Base-by-base conservation (phyloP, 2,113 vertebrate genomes). In the Oxyura jamaicensis region DNA sequence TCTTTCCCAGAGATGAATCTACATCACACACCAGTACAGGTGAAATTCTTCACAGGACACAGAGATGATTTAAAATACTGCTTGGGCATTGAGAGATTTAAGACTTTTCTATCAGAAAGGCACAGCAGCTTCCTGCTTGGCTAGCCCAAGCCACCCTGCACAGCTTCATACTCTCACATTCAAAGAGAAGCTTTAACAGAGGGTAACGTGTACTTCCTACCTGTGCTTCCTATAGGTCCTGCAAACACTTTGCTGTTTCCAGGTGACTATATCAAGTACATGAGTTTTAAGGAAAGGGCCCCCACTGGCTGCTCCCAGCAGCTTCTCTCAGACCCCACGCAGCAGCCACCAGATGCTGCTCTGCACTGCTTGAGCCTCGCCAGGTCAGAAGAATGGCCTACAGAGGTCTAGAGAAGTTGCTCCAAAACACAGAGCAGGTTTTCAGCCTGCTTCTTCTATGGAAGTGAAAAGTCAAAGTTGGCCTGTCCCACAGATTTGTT, bases 371-470 rank as follows among this genome's bases (percentile, higher is more conserved):
- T 25, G 39, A 53, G 36, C 36, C 44, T 39, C 8, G 21, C 56
- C 48, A 59, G 66, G 73, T 72, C 53, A 46, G 42, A 87, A 63
- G 42, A 84, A 48, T 1, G 81, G 50, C 56, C 7, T 22, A 42
- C 2, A 2, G 6, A 1, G 1, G 8, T 20, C 66, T 36, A 35
- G n/a, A 65, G 18, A 10, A 88, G 7, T 7, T 0, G 2, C 17
- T 69, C n/a, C 75, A 71, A 85, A 85, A 52, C 11, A 44, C 3
- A 8, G 58, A 81, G 26, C 10, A 10, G 42, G 21, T 16, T 16
- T 29, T 42, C 28, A 66, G 19, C 28, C 9, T 66, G 41, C 39
- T 66, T 42, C 63, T 66, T 44, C 41, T 21, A 44, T 28, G 39
- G 28, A 44, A 66, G 29, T 31, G 18, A 52, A n/a, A 10, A 20